A percentile compares a stretch with the other conserved stretches of the same genome.
These are phyloP conservation scores for Tyrophagus putrescentiae DNA, from an alignment of 1,140 invertebrate genomes.

Conservation along the genomic window DNA sequence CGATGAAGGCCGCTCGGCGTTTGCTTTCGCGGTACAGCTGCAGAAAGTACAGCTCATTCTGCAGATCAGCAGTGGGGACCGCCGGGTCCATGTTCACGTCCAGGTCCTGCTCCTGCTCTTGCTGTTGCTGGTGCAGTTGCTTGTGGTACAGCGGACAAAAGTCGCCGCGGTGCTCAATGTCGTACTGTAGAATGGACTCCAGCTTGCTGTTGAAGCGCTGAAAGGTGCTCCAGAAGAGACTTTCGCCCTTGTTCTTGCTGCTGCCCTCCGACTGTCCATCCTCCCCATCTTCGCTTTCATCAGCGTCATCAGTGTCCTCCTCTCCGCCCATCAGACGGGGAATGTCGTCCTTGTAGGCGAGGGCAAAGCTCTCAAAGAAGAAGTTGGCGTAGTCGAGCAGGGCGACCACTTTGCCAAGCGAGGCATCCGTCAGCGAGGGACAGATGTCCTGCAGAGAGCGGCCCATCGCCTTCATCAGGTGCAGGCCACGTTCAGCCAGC, in stretches of 20 bases:
- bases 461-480: neutral
- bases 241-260: too few relatives aligned
- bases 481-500: neutral
- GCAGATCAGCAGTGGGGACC: too few relatives aligned
- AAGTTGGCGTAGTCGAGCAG: neutral
- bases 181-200: too few relatives aligned
- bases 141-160: too few relatives aligned
- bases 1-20: neutral
- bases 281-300: too few relatives aligned
- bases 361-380: neutral
- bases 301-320: neutral
- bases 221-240: too few relatives aligned
- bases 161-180: too few relatives aligned
- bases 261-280: too few relatives aligned
- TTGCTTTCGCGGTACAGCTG: neutral
- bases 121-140: too few relatives aligned
- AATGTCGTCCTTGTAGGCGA: neutral
- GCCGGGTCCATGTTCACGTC: too few relatives aligned
- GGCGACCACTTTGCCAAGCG: neutral
- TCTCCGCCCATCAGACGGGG: neutral
- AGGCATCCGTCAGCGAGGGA: neutral
- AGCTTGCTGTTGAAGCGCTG: too few relatives aligned
- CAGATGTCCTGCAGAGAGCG: neutral
- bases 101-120: too few relatives aligned
- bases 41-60: neutral